A percentile compares a stretch with the other conserved stretches of the same genome.
Evolutionary conservation across 2,113 vertebrate species (phyloP).

Genomic region (Chelonoidis abingdonii): DNA sequence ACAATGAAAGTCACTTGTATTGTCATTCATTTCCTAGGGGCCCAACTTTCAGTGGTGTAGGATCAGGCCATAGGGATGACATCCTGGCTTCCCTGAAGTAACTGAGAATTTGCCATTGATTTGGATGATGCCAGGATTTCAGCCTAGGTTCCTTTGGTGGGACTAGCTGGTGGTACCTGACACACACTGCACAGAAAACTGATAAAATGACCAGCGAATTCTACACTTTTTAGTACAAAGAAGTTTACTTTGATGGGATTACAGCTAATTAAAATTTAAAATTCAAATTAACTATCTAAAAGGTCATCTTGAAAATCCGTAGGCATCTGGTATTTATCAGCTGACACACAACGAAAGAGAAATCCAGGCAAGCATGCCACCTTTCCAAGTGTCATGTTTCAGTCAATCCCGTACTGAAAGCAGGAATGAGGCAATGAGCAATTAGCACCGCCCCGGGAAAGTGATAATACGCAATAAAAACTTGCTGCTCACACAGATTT

Average conservation of each 20-base stretch:
- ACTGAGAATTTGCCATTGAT: not conserved
- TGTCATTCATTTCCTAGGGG: not conserved
- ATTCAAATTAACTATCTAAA: constrained; percentile 58
- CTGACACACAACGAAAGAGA: constrained; percentile 3
- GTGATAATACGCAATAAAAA: not conserved
- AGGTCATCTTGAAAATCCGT: constrained; percentile 62
- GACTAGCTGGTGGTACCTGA: no score
- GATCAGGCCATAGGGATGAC: not conserved
- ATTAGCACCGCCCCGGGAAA: not conserved
- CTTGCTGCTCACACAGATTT: not conserved
- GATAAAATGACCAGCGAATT: not conserved
- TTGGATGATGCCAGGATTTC: not conserved
- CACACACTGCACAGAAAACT: not conserved
- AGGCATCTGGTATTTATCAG: constrained; percentile 42
- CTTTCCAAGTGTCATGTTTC: not conserved
- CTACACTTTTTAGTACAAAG: not conserved
- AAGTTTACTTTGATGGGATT: constrained; percentile 42
- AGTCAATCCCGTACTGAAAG: not conserved
- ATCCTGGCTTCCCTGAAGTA: not conserved
- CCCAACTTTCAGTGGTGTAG: not conserved
- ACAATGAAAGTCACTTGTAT: not conserved
- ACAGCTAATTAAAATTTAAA: constrained; percentile 59
- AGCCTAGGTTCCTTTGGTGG: not conserved
- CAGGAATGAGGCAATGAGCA: not conserved
- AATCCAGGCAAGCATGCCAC: not conserved